Percentiles rank a stretch among this genome's conserved stretches.
Conservation (phyloP, 2,113 vertebrate genomes). For the Thamnaconus septentrionalis region DNA sequence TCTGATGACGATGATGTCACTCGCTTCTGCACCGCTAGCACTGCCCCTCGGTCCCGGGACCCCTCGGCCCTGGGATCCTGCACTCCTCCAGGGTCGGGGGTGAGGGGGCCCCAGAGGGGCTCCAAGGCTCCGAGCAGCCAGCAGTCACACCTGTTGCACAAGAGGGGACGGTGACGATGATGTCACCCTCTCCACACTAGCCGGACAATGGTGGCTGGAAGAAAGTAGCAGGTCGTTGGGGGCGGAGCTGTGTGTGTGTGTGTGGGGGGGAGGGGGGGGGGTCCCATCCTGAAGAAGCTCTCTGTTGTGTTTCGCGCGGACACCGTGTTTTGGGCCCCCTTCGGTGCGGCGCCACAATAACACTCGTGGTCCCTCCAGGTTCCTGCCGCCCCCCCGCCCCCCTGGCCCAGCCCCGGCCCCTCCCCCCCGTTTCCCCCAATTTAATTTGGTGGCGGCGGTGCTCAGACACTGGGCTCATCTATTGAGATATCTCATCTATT, state of each 20-base stretch:
- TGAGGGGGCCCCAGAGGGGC: conserved; percentile 1
- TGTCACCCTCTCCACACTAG: conserved; percentile 79
- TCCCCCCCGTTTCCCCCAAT: conserved; percentile 38
- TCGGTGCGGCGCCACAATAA: conserved; percentile 70
- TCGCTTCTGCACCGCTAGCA: too few relatives aligned
- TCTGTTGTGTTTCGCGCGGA: conserved; percentile 83
- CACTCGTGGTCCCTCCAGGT: conserved; percentile 76
- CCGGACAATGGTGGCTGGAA: conserved; percentile 60
- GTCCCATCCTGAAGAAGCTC: conserved; percentile 59
- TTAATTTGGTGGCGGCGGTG: conserved; percentile 42
- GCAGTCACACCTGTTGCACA: conserved; percentile 74
- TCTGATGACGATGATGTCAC: too few relatives aligned
- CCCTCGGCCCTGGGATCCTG: conserved; percentile 6
- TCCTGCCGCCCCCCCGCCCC: conserved; percentile 63
- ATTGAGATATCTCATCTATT: conserved; percentile 82
- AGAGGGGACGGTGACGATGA: conserved; percentile 74
- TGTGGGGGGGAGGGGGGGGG: not conserved
- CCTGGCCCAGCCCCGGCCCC: conserved; percentile 42
- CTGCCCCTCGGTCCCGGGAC: not conserved
- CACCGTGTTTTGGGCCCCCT: conserved; percentile 78
- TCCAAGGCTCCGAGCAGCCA: conserved; percentile 63
- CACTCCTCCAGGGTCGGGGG: conserved; percentile 1
- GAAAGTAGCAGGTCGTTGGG: conserved; percentile 64
- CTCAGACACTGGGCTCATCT: conserved; percentile 77
- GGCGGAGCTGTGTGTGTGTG: conserved; percentile 19